These are phyloP conservation scores for Gymnosoma rotundatum DNA, from an alignment of 2,888 invertebrate species.

Conservation along the genomic window DNA sequence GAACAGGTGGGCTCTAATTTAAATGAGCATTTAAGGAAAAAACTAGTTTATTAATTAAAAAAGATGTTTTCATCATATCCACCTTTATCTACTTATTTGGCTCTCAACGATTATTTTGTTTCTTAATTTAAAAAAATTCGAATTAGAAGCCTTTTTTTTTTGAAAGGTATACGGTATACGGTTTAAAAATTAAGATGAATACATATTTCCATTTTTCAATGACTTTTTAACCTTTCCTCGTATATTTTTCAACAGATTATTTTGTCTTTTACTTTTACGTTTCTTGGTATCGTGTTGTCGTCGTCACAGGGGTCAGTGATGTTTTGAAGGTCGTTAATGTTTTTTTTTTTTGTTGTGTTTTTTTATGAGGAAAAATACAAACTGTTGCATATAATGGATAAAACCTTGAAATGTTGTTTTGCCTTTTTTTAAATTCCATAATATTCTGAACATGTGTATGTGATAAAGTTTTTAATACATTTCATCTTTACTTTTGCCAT, in stretches of 20 bases:
- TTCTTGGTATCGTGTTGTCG: constrained; percentile 21
- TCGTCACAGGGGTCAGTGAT: constrained; percentile 57
- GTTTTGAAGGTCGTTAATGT: constrained; percentile 57
- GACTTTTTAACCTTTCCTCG: too few relatives aligned
- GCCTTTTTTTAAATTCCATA: constrained; percentile 12
- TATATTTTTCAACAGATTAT: neutral
- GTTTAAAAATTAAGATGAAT: too few relatives aligned
- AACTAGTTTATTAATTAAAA: too few relatives aligned
- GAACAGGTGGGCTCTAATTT: too few relatives aligned
- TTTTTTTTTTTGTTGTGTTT: neutral
- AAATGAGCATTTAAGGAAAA: too few relatives aligned
- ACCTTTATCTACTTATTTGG: too few relatives aligned
- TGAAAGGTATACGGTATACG: too few relatives aligned
- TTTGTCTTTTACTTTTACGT: constrained; percentile 36
- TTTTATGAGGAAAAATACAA: constrained; percentile 8
- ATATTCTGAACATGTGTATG: constrained; percentile 27
- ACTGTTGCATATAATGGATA: constrained; percentile 28
- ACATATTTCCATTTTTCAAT: too few relatives aligned
- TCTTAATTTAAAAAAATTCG: too few relatives aligned
- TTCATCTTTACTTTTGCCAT: neutral
- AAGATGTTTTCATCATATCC: too few relatives aligned
- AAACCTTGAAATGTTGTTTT: constrained; percentile 53
- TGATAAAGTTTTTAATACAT: constrained; percentile 3
- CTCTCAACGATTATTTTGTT: too few relatives aligned
- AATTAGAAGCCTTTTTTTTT: too few relatives aligned